phyloP scores from a whole-genome alignment of 30 jellyfish, hydroid and myxozoan genomes.

The Aurelia sp. region DNA sequence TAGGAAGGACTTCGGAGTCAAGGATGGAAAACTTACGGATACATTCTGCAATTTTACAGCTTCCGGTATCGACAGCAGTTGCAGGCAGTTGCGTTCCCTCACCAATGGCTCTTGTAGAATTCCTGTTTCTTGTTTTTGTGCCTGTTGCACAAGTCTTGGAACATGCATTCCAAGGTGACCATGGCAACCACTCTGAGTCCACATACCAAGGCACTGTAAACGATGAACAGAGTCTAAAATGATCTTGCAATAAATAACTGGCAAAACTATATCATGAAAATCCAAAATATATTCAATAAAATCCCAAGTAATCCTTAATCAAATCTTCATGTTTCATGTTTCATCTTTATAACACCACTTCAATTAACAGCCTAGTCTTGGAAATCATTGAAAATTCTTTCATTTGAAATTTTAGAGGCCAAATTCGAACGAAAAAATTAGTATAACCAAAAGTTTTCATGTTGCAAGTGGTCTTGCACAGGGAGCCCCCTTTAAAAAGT shows the following conservation, averaged over 20 bases:
- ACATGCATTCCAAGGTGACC: conserved; percentile 43
- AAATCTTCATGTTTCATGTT: too few species aligned
- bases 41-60: conserved; percentile 61
- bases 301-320: too few species aligned
- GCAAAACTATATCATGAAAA: too few species aligned
- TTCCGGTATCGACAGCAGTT: background rate
- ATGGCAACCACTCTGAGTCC: conserved; percentile 40
- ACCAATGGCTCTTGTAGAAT: conserved; percentile 27
- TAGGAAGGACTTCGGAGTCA: background rate
- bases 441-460: too few species aligned
- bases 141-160: conserved; percentile 41
- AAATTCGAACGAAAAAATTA: too few species aligned
- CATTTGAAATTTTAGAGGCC: too few species aligned
- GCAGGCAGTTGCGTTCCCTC: conserved; percentile 45
- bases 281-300: too few species aligned
- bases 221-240: background rate
- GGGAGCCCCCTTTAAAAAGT: too few species aligned
- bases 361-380: too few species aligned
- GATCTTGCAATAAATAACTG: background rate
- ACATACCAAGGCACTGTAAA: conserved; percentile 37
- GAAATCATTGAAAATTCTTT: too few species aligned
- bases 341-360: too few species aligned
- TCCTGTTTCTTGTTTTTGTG: conserved; percentile 8
- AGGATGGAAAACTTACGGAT: conserved; percentile 27
- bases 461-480: too few species aligned